Percentiles rank a stretch among this genome's conserved stretches.
Conservation (phyloP, 2,113 vertebrate species). For the Gobio gobio region DNA sequence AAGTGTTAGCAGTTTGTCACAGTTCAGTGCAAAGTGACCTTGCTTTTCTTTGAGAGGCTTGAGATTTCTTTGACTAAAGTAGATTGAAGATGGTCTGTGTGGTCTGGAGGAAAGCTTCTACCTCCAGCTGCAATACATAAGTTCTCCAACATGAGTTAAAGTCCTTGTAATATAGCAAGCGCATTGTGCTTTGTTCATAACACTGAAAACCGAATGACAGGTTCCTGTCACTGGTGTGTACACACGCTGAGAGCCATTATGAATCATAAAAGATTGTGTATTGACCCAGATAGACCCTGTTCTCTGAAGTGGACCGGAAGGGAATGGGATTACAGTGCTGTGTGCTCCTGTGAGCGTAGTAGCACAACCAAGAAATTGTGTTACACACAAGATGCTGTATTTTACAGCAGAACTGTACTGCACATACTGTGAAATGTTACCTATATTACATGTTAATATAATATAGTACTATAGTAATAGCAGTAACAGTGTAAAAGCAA, state of each 20-base stretch:
- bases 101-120: slow-evolving; percentile 11
- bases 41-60: slow-evolving; percentile 1
- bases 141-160: background rate
- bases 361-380: background rate
- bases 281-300: slow-evolving; percentile 11
- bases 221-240: background rate
- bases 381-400: background rate
- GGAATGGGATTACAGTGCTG: slow-evolving; percentile 6
- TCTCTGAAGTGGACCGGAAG: slow-evolving; percentile 32
- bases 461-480: background rate
- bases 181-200: background rate
- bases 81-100: background rate
- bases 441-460: background rate
- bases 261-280: slow-evolving; percentile 33
- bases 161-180: background rate
- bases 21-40: background rate
- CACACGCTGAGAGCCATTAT: slow-evolving; percentile 2
- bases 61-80: background rate
- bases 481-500: background rate
- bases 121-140: background rate
- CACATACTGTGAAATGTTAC: background rate
- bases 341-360: background rate
- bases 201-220: background rate
- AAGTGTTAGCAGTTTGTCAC: background rate
- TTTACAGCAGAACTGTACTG: background rate